Evolutionary conservation across 2,888 invertebrate species (phyloP), one percentile per base, ranked within the genome.

Genomic region (Apodemia hepburni): DNA sequence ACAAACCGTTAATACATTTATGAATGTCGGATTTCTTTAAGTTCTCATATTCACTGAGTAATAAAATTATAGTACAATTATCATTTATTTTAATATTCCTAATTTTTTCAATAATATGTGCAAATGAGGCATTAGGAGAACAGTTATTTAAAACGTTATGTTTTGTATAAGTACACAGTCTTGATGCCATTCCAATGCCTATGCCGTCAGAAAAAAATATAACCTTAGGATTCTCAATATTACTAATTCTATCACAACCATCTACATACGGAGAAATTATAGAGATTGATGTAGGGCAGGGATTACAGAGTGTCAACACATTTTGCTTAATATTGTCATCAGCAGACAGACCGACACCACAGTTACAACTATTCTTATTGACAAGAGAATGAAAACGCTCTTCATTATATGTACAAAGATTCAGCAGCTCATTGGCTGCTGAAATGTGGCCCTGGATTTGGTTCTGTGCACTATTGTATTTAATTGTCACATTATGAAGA

Each of bases 361-460:
- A 45, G 45, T 45, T 45, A 45, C 45, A 45, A 45, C 8, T 7
- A 9, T 45, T 45, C n/a, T 4, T 45, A 45, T 15, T n/a, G 15
- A 45, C 45, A 45, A 45, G 45, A n/a, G 45, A 45, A n/a, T 45
- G 15, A n/a, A 45, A 45, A n/a, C 45, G 45, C 45, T 45, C 45
- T 8, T 45, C 45, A 22, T 22, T 22, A n/a, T 45, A 45, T n/a
- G 45, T 7, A 45, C 45, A 45, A 1, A 45, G n/a, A 45, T 45
- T n/a, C 2, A 45, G 12, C 45, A 45, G 45, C 7, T 45, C 45
- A 45, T 45, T 45, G 15, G 45, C 45, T 45, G 45, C 45, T n/a
- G 45, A 45, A n/a, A 47, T 47, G 17, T 47, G n/a, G 6, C 17
- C 17, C n/a, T 47, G n/a, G 9, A 47, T 47, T 45, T 47, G 17